These are phyloP conservation scores for Drosophila mauritiana DNA, from an alignment of 1,140 invertebrate species.

Conservation along the genomic window DNA sequence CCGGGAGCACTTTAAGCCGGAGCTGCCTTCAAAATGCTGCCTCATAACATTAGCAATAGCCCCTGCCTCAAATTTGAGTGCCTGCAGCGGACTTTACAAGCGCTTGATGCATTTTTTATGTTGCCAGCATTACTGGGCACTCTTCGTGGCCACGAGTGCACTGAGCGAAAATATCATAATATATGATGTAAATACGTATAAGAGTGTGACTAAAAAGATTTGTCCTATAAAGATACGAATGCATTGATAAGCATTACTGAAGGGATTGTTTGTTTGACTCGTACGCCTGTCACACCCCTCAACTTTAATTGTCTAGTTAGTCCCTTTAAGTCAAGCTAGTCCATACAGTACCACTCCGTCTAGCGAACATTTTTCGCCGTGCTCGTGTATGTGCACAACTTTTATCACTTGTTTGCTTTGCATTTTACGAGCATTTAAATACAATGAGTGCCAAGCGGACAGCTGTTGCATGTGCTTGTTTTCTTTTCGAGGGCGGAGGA, in stretches of 20 bases:
- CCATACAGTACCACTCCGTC: too few species aligned
- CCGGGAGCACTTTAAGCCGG: constrained; percentile 25
- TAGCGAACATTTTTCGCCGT: constrained; percentile 5
- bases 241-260: too few species aligned
- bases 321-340: too few species aligned
- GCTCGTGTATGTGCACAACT: constrained; percentile 38
- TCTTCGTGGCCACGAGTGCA: constrained; percentile 25
- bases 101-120: constrained; percentile 77
- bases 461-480: constrained; percentile 45
- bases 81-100: constrained; percentile 42
- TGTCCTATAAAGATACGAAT: too few species aligned
- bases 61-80: constrained; percentile 20
- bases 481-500: constrained; percentile 11
- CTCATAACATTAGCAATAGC: constrained; percentile 28
- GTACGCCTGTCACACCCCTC: too few species aligned
- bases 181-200: neutral
- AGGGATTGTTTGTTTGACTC: too few species aligned
- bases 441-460: constrained; percentile 57
- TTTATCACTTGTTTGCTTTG: constrained; percentile 73
- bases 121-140: constrained; percentile 51
- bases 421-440: constrained; percentile 71
- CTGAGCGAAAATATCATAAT: neutral
- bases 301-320: too few species aligned
- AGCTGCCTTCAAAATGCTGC: constrained; percentile 6
- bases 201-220: too few species aligned